phyloP scores from a whole-genome alignment of 92 coral and sea anemone species.

The Zoanthus sociatus region DNA sequence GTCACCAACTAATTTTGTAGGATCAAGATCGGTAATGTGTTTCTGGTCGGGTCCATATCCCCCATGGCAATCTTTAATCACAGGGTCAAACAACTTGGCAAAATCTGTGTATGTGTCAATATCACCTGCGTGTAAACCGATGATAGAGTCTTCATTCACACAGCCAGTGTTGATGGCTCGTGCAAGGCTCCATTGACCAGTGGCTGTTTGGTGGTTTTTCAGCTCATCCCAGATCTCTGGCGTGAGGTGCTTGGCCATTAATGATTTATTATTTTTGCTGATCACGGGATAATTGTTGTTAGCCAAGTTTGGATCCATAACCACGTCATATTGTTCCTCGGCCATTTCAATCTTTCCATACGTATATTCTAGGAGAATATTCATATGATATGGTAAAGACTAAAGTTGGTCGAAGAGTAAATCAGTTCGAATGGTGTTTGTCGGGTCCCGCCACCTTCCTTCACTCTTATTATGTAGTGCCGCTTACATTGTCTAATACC shows the following conservation, averaged over 20 bases:
- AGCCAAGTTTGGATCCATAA: constrained; percentile 70
- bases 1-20: constrained; percentile 55
- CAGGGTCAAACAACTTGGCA: constrained; percentile 67
- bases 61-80: constrained; percentile 73
- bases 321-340: constrained; percentile 39
- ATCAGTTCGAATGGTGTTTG: too few relatives aligned
- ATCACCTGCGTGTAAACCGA: constrained; percentile 80
- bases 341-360: not conserved
- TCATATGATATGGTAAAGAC: too few relatives aligned
- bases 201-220: constrained; percentile 55
- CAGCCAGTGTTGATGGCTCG: constrained; percentile 72
- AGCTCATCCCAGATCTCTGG: constrained; percentile 58
- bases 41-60: constrained; percentile 60
- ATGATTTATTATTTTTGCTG: constrained; percentile 41
- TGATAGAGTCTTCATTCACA: constrained; percentile 54
- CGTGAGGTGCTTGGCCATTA: constrained; percentile 51
- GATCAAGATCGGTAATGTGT: constrained; percentile 74
- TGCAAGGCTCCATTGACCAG: constrained; percentile 67
- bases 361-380: too few relatives aligned
- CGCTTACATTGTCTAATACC: too few relatives aligned
- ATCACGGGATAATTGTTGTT: constrained; percentile 69
- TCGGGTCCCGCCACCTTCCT: too few relatives aligned
- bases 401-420: too few relatives aligned
- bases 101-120: constrained; percentile 72
- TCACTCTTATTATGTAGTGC: too few relatives aligned